Conservation (phyloP, 2,113 vertebrate genomes). For the Tyrannus savana region DNA sequence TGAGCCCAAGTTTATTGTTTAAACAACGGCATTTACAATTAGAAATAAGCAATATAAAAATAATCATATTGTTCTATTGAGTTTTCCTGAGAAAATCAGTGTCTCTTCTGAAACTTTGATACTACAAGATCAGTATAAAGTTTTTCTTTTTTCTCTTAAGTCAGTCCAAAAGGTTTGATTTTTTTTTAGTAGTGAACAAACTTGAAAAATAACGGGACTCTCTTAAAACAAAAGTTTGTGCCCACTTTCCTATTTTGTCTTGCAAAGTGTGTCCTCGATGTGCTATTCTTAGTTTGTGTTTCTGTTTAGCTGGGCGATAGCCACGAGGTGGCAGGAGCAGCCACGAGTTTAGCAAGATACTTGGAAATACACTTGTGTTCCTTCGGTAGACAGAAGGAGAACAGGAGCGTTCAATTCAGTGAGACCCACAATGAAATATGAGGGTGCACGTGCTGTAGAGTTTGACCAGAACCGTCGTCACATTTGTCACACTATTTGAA, state of each 20-base stretch:
- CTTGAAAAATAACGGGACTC: background rate
- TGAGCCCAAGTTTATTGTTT: background rate
- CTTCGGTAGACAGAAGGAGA: background rate
- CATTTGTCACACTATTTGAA: background rate
- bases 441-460: background rate
- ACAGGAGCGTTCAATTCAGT: background rate
- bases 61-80: background rate
- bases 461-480: background rate
- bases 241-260: background rate
- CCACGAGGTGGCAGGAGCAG: slow-evolving; percentile 57
- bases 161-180: background rate
- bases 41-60: background rate
- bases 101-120: background rate
- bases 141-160: background rate
- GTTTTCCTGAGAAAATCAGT: background rate
- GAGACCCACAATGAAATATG: background rate
- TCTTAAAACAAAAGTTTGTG: background rate
- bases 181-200: background rate
- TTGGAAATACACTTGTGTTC: background rate
- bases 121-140: rapidly evolving
- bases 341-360: background rate
- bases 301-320: background rate
- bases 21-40: background rate
- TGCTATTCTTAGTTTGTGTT: background rate
- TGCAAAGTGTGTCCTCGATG: background rate